Evolutionary conservation across 2,888 invertebrate species (phyloP), one percentile per base, ranked within the genome.

Genomic region (Nebria brevicollis): DNA sequence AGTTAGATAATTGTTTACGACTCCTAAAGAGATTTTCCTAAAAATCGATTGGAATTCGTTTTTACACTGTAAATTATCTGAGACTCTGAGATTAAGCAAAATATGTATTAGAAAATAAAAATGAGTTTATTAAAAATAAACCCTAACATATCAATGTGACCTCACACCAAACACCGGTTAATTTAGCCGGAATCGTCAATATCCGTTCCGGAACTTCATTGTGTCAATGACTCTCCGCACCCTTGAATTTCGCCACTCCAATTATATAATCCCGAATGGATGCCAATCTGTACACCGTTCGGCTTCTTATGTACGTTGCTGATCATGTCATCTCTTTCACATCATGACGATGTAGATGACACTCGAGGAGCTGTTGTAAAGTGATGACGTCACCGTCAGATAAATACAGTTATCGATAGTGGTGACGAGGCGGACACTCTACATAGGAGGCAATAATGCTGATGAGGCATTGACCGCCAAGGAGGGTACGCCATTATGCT

Each of bases 341-440:
- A 70, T 70, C 70, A 70, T 26, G 70, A 15, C n/a, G 34, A 11
- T 13, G 26, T 26, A 5, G 70, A n/a, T 26, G 70, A 34, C 66
- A 13, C 26, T 78, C 15, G 73, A 34, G 20, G 11, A 41, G 15
- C 73, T 73, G 73, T 73, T 78, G 42, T 78, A 74, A 78, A 78
- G 15, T 78, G 78, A 78, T 78, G 78, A 78, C 78, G 78, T 65
- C 73, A 66, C 42, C 74, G 66, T 11, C 66, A 74, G 78, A 78
- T 78, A 78, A 78, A 73, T 74, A 73, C 74, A 66, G 78, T 73
- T 78, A 78, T 78, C 78, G 74, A 78, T 78, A 66, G 74, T 66
- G 66, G 34, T 11, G 70, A 34, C 70, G 70, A 25, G 70, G 34
- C 70, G 70, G 70, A 70, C 70, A 25, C 70, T 70, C 70, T 6